phyloP scores from a whole-genome alignment of 2,888 invertebrate genomes.

The Tenthredo notha region DNA sequence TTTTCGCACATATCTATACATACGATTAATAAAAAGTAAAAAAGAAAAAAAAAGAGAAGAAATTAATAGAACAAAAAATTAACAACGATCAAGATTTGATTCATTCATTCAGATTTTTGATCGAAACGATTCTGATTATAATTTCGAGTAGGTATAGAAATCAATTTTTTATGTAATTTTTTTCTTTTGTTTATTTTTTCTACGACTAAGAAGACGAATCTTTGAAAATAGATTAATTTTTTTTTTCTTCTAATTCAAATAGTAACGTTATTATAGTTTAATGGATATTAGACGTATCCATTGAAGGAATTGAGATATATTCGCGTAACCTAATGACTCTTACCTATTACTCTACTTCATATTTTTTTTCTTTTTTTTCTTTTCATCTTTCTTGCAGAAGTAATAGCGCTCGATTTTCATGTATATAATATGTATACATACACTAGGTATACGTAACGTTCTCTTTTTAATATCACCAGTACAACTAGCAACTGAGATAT shows the following conservation, averaged over 20 bases:
- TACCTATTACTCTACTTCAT: neutral
- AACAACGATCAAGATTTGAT: neutral
- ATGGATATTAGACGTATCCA: neutral
- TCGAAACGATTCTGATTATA: neutral
- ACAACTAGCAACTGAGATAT: neutral
- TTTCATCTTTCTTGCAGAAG: neutral
- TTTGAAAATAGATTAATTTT: neutral
- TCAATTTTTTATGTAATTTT: neutral
- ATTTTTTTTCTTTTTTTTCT: neutral
- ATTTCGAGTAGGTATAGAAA: neutral
- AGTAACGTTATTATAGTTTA: neutral
- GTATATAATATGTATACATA: neutral
- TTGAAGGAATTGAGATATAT: neutral
- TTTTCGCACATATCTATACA: neutral
- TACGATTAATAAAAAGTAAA: too few species aligned
- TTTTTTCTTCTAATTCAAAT: neutral
- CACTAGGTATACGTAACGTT: neutral
- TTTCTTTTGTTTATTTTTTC: neutral
- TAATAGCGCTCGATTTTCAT: neutral
- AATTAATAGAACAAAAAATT: neutral
- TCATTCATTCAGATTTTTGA: neutral
- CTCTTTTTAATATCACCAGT: constrained; percentile 5
- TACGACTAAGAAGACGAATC: too few species aligned
- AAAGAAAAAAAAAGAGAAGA: too few species aligned
- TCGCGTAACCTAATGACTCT: neutral